Evolutionary conservation across 2,113 vertebrate species (phyloP).

Genomic region (Toxotes jaculatrix): DNA sequence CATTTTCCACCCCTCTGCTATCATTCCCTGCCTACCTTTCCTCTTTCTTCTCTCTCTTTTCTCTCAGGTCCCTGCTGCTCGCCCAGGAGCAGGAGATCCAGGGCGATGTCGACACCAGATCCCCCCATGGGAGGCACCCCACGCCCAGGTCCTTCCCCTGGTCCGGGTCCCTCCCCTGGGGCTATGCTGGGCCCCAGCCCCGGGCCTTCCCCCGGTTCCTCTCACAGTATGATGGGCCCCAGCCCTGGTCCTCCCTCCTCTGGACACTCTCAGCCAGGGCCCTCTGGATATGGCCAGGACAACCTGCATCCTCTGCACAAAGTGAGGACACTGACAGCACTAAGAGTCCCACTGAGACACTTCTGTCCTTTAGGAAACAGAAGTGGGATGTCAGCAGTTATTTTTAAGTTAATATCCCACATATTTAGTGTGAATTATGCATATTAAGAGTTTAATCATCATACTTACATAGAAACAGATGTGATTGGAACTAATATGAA

Average conservation of each 20-base stretch:
- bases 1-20: not conserved
- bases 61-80: constrained; percentile 56
- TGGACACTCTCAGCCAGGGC: constrained; percentile 87
- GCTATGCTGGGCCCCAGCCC: constrained; percentile 92
- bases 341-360: not conserved
- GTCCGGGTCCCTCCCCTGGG: constrained; percentile 90
- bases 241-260: constrained; percentile 91
- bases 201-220: constrained; percentile 90
- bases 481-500: not conserved
- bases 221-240: constrained; percentile 95
- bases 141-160: constrained; percentile 90
- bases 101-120: constrained; percentile 93
- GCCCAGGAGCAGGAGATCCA: constrained; percentile 63
- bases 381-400: not conserved
- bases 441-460: not conserved
- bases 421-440: not conserved
- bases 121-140: constrained; percentile 92
- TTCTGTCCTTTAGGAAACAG: not conserved
- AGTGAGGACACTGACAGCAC: constrained; percentile 78
- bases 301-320: constrained; percentile 93
- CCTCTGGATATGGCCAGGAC: constrained; percentile 90
- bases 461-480: not conserved
- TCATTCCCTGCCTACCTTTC: not conserved
- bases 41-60: not conserved
- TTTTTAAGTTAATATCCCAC: not conserved